These are phyloP conservation scores for Philonicus albiceps DNA, from an alignment of 2,888 invertebrate species.

Conservation along the genomic window DNA sequence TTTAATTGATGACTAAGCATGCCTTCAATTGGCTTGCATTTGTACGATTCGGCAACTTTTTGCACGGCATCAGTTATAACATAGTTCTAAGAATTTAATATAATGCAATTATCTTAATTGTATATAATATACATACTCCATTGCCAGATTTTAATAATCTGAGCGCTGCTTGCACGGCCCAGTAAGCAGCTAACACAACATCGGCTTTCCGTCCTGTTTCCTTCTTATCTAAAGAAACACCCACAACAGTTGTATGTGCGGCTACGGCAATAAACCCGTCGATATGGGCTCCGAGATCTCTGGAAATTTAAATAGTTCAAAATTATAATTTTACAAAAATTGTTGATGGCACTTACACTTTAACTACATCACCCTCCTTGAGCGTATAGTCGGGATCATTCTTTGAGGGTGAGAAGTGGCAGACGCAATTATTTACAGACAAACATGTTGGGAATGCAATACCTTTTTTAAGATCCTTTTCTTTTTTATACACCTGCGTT, in stretches of 20 bases:
- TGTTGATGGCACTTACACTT: constrained; percentile 78
- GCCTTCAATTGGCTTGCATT: constrained; percentile 97
- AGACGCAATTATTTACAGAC: constrained; percentile 98
- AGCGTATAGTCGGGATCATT: constrained; percentile 88
- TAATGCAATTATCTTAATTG: not conserved
- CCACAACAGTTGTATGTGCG: constrained; percentile 93
- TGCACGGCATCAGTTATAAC: constrained; percentile 91
- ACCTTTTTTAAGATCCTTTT: constrained; percentile 97
- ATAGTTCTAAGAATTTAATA: constrained; percentile 72
- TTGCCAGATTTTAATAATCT: constrained; percentile 90
- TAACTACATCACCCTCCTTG: constrained; percentile 93
- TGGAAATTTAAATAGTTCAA: constrained; percentile 57
- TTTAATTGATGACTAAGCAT: constrained; percentile 95
- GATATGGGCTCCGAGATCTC: constrained; percentile 97
- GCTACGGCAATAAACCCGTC: constrained; percentile 99
- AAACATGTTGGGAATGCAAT: constrained; percentile 99
- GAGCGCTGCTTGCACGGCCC: constrained; percentile 94
- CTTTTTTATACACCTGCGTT: constrained; percentile 83
- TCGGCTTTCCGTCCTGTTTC: constrained; percentile 92
- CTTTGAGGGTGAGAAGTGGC: constrained; percentile 96
- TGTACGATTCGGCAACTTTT: constrained; percentile 90
- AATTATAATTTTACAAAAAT: not conserved
- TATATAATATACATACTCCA: constrained; percentile 69
- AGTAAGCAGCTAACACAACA: constrained; percentile 92
- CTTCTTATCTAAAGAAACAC: constrained; percentile 76